Evolutionary conservation across 2,888 invertebrate genomes (phyloP).

Genomic region (Chymomyza fuscimana): DNA sequence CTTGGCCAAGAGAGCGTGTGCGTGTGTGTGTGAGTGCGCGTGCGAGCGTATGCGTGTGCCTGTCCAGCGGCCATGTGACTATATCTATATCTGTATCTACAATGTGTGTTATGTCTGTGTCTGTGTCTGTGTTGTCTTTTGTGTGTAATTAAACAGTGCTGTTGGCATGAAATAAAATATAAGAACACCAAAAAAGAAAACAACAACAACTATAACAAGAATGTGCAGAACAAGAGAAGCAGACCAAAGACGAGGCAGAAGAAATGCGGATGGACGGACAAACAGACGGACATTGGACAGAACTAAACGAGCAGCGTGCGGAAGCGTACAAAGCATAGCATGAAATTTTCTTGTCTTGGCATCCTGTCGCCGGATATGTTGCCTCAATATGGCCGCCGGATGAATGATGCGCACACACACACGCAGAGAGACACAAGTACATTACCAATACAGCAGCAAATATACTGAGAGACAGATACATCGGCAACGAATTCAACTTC

Average conservation of each 20-base stretch:
- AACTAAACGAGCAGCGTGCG: slow-evolving; percentile 32
- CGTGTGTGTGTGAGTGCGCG: slow-evolving; percentile 23
- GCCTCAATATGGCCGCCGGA: slow-evolving; percentile 75
- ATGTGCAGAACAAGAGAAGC: no score
- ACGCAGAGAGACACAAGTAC: slow-evolving; percentile 10
- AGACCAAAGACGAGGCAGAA: background rate
- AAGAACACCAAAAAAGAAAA: slow-evolving; percentile 49
- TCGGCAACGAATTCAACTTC: background rate
- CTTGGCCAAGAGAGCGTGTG: slow-evolving; percentile 26
- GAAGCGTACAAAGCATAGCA: slow-evolving; percentile 72
- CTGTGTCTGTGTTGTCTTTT: slow-evolving; percentile 57
- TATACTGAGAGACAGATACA: slow-evolving; percentile 24
- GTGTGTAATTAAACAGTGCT: slow-evolving; percentile 74
- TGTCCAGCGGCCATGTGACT: slow-evolving; percentile 9
- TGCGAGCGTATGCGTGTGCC: slow-evolving; percentile 18
- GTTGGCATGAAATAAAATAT: slow-evolving; percentile 74
- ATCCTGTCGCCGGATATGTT: slow-evolving; percentile 75
- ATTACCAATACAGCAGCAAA: slow-evolving; percentile 7
- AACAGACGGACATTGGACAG: background rate
- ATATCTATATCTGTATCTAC: background rate
- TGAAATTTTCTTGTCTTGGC: slow-evolving; percentile 74
- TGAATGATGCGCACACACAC: slow-evolving; percentile 66
- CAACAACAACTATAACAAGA: slow-evolving; percentile 16
- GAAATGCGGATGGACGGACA: background rate
- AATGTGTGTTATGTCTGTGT: slow-evolving; percentile 9